A percentile compares a stretch with the other conserved stretches of the same genome.
These are phyloP conservation scores for Mormyrops boulengeri DNA, from an alignment of 2,797 vertebrate genomes.

Conservation along the genomic window DNA sequence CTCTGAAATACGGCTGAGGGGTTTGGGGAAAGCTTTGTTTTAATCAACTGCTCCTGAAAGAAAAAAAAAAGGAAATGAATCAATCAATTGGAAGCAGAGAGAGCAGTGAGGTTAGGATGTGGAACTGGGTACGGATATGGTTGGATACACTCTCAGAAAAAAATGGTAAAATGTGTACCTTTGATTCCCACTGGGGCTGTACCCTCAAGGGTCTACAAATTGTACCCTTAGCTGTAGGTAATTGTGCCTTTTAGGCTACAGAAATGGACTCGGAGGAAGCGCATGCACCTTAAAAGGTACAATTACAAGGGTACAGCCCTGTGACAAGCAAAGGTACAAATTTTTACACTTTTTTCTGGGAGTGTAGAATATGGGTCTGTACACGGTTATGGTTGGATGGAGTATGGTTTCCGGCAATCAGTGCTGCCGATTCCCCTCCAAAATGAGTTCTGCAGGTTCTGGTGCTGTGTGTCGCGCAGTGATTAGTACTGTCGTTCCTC, in stretches of 20 bases:
- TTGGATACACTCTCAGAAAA: background rate
- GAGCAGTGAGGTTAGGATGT: background rate
- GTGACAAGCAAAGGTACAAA: too few relatives aligned
- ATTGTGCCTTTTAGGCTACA: background rate
- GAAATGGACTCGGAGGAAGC: background rate
- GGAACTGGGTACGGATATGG: background rate
- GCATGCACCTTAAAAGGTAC: background rate
- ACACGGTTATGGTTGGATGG: background rate
- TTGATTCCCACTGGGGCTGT: background rate
- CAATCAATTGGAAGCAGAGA: background rate
- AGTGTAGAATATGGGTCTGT: background rate
- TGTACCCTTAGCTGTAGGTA: background rate
- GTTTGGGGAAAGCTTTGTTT: constrained; percentile 78
- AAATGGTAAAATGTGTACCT: background rate
- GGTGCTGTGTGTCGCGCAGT: background rate
- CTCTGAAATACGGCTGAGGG: constrained; percentile 90
- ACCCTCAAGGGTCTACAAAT: background rate
- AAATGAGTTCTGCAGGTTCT: background rate
- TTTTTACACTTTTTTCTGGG: too few relatives aligned
- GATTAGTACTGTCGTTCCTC: background rate
- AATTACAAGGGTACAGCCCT: background rate
- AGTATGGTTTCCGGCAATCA: background rate
- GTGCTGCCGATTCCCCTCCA: background rate
- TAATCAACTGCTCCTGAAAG: constrained; percentile 73
- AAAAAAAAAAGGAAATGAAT: background rate